Base-by-base conservation (phyloP, 2,888 invertebrate genomes). In the Dione vanillae region DNA sequence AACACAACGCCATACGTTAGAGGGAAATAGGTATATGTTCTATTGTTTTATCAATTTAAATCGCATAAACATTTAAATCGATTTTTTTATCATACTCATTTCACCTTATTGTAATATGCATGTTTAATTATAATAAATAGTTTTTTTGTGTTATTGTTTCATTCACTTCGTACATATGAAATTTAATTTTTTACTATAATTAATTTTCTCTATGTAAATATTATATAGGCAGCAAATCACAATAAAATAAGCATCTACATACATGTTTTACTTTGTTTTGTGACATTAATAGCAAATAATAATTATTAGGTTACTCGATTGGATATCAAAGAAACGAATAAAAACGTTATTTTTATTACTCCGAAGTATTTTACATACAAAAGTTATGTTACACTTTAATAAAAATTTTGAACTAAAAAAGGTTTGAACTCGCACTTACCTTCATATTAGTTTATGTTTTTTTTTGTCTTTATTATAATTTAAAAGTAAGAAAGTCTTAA, bases 31-130 rank as follows among this genome's bases (percentile, higher is more conserved):
- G 45, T 45, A 59, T 14, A 59, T 14, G n/a, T 37, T 54, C 16
- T 56, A 40, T 45, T 61, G 45, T 61, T 45, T 61, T 35, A 61
- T 27, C 20, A 19, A n/a, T n/a, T n/a, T n/a, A n/a, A n/a, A n/a
- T n/a, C n/a, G n/a, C n/a, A n/a, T n/a, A n/a, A n/a, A n/a, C n/a
- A n/a, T n/a, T n/a, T n/a, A n/a, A n/a, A n/a, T n/a, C n/a, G n/a
- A n/a, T n/a, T n/a, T n/a, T n/a, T n/a, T n/a, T 41, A 20, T 20
- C 27, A n/a, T 61, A 45, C 61, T 35, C 45, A 45, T 54, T 54
- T 52, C 7, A 12, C 35, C 27, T 52, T 37, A 54, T 27, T 61
- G 16, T 37, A 11, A 61, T 43, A 61, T 61, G 43, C n/a, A 43
- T 61, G 43, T 61, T 43, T 61, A 7, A n/a, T 45, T 45, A 16